A percentile compares a stretch with the other conserved stretches of the same genome.
These are phyloP conservation scores for Dryobates pubescens DNA, from an alignment of 2,797 vertebrate species.

Conservation along the genomic window DNA sequence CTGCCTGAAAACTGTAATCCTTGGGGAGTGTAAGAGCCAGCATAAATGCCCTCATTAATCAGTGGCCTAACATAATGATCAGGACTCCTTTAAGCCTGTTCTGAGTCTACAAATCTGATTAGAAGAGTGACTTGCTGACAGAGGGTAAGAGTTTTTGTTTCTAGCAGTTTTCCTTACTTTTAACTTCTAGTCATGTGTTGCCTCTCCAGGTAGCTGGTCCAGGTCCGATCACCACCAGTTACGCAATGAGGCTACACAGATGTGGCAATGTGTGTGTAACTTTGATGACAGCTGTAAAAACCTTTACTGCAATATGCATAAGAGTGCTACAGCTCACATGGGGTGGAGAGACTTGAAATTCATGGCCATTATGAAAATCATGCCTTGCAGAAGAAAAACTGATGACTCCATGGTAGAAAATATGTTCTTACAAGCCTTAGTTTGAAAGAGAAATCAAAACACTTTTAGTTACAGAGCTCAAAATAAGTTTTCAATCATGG, in stretches of 20 bases:
- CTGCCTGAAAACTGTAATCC: background rate
- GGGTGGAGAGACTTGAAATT: background rate
- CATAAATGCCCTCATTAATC: background rate
- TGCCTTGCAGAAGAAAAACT: background rate
- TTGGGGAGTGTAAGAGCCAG: background rate
- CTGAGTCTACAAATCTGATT: background rate
- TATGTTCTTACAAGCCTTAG: background rate
- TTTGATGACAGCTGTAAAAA: constrained; percentile 33
- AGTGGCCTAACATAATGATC: background rate
- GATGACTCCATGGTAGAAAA: background rate
- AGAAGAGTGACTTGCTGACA: background rate
- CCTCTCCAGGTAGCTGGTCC: background rate
- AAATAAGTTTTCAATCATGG: constrained; percentile 24
- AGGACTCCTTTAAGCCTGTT: background rate
- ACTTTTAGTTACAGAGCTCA: background rate
- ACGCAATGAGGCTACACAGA: constrained; percentile 29
- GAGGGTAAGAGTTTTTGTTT: background rate
- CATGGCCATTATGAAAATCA: constrained; percentile 6
- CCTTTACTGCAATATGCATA: background rate
- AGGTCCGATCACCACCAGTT: constrained; percentile 21
- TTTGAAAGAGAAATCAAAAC: constrained; percentile 38
- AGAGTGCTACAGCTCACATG: background rate
- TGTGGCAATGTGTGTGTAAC: background rate
- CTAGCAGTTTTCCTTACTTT: background rate
- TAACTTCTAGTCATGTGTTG: background rate